Base-by-base conservation (phyloP, 2,888 invertebrate genomes). In the Yponomeuta sedellus region DNA sequence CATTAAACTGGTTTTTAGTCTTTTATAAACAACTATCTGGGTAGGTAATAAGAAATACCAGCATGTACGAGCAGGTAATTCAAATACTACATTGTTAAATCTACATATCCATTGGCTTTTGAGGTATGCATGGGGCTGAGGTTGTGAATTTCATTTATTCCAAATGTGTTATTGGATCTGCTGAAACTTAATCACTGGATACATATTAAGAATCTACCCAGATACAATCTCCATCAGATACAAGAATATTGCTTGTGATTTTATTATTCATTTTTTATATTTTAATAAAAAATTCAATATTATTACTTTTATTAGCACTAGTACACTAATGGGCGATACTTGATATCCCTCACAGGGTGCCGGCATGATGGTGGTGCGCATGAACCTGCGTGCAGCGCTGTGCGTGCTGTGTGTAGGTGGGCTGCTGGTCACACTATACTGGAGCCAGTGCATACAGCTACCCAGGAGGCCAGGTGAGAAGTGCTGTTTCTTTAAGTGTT, bases 341-440 rank as follows among this genome's bases (percentile, higher is more conserved):
- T 19, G n/a, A 25, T 20, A 10, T 25, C 61, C 12, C 10, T 2
- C 19, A 28, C 52, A 64, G 64, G 25, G 56, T n/a, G 64, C n/a
- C 22, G 25, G 56, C 20, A 63, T 63, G 63, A 93, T 95, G 92
- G 94, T 95, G 92, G 93, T 96, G 94, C 94, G 96, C 73, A 86
- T 96, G 76, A 96, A 96, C 85, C 92, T 96, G 82, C 96, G 96
- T 86, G 91, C 94, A 77, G 92, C 94, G 71, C 87, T 97, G 71
- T 86, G 95, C 69, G 91, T 93, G 73, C 88, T 96, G 62, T 93
- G 93, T 72, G 84, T 92, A 64, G 92, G 93, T 58, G 95, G 94
- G 58, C 82, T 95, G 72, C 90, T 96, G 72, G 93, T 95, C 72
- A 94, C 94, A 71, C 85, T 96, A 65, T 93, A 96, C 72, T 97